Percentiles rank a stretch among this genome's conserved stretches.
phyloP scores from a whole-genome alignment of 2,888 invertebrate genomes.

The Drosophila formosana region DNA sequence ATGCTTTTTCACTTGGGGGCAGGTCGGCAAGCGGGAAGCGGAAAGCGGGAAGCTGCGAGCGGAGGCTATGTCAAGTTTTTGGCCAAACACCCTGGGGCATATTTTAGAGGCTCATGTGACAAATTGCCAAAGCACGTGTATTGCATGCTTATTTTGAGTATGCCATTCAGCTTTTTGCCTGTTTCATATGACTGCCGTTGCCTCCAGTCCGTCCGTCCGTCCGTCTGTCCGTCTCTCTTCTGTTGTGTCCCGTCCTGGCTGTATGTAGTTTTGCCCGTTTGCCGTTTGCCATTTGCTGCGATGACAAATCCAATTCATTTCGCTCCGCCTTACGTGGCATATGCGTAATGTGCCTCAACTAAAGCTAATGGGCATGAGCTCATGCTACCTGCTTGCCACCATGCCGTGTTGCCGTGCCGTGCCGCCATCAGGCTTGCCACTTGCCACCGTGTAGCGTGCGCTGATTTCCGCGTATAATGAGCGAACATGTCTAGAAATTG shows the following conservation, averaged over 20 bases:
- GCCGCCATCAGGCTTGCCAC: slow-evolving; percentile 9
- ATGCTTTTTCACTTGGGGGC: slow-evolving; percentile 59
- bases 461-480: slow-evolving; percentile 61
- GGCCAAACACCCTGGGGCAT: slow-evolving; percentile 75
- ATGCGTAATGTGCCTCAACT: slow-evolving; percentile 75
- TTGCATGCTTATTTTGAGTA: slow-evolving; percentile 72
- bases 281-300: slow-evolving; percentile 27
- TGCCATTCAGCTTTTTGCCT: slow-evolving; percentile 23
- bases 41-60: slow-evolving; percentile 1
- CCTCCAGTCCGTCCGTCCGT: background rate
- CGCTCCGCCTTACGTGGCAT: slow-evolving; percentile 63
- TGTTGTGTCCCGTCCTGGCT: background rate
- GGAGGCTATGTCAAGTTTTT: slow-evolving; percentile 49
- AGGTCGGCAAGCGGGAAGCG: background rate
- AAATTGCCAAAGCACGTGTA: slow-evolving; percentile 80
- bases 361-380: slow-evolving; percentile 65
- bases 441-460: slow-evolving; percentile 10
- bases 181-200: slow-evolving; percentile 17
- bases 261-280: slow-evolving; percentile 10
- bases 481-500: slow-evolving; percentile 53
- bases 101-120: slow-evolving; percentile 83
- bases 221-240: background rate
- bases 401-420: background rate
- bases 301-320: slow-evolving; percentile 80
- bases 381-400: slow-evolving; percentile 25